phyloP scores from a whole-genome alignment of 2,888 invertebrate genomes.

The Choristoneura rosaceana region DNA sequence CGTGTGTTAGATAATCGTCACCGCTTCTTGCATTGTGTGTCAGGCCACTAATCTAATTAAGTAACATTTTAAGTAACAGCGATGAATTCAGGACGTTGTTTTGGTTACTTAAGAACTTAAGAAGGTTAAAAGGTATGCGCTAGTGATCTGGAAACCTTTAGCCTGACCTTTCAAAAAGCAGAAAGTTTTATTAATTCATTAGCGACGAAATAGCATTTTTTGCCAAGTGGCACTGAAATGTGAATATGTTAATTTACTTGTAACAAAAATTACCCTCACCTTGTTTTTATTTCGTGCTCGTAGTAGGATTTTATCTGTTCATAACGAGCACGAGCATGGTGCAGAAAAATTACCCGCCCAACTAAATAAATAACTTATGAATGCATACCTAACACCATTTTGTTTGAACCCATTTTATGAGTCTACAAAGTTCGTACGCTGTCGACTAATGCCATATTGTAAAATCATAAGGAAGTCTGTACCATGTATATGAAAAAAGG shows the following conservation, averaged over 20 bases:
- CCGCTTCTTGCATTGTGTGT: conserved; percentile 33
- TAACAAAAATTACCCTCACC: background rate
- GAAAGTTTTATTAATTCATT: conserved; percentile 13
- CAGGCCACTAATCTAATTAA: conserved; percentile 33
- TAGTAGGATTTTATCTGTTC: no score
- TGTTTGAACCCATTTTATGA: no score
- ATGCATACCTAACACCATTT: no score
- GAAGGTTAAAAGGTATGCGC: conserved; percentile 30
- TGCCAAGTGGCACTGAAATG: background rate
- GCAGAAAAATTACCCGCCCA: no score
- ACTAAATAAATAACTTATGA: no score
- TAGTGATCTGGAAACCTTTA: conserved; percentile 28
- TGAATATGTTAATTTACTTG: background rate
- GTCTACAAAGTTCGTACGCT: no score
- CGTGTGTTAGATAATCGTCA: conserved; percentile 25
- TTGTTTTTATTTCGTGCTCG: no score
- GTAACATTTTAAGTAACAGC: conserved; percentile 28
- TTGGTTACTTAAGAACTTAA: conserved; percentile 18
- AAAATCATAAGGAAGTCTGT: no score
- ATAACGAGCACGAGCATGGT: no score
- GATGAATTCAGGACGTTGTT: conserved; percentile 28
- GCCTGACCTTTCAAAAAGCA: conserved; percentile 19
- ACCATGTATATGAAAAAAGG: no score
- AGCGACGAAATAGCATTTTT: background rate
- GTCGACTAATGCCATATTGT: no score